phyloP scores from a whole-genome alignment of 2,113 vertebrate genomes.

The Otis tarda region DNA sequence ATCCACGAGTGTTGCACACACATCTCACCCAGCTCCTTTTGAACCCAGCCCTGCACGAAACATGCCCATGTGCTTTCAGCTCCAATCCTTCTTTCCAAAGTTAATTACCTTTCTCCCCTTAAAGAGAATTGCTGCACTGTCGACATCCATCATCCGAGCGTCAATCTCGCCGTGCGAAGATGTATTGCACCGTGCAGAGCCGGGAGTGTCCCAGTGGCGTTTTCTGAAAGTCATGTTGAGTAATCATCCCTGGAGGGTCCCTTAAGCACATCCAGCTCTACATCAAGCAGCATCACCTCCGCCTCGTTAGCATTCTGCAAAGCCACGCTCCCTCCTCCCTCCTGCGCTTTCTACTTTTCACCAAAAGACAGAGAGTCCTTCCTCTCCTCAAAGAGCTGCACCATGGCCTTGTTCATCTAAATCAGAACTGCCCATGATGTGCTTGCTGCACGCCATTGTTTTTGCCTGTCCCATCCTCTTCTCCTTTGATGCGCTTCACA shows the following conservation, averaged over 20 bases:
- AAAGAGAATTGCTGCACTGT: not conserved
- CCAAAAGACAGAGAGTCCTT: not conserved
- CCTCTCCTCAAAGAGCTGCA: not conserved
- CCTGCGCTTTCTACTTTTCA: not conserved
- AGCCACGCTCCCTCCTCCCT: fast-evolving
- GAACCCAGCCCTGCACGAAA: not conserved
- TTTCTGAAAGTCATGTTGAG: slow-evolving; percentile 25
- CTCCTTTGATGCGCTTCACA: not conserved
- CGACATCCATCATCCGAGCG: not conserved
- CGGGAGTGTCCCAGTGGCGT: not conserved
- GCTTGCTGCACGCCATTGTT: not conserved
- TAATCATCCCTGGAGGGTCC: not conserved
- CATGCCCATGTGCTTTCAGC: not conserved
- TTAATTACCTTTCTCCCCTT: slow-evolving; percentile 1
- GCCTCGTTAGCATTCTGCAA: not conserved
- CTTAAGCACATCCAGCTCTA: not conserved
- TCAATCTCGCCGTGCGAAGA: not conserved
- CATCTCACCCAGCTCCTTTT: not conserved
- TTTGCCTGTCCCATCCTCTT: not conserved
- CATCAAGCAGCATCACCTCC: not conserved
- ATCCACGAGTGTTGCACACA: not conserved
- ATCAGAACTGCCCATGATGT: not conserved
- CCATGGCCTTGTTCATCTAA: not conserved
- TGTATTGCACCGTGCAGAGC: not conserved
- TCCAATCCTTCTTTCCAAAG: not conserved